phyloP scores from a whole-genome alignment of 2,888 invertebrate species.

The Bedellia somnulentella region DNA sequence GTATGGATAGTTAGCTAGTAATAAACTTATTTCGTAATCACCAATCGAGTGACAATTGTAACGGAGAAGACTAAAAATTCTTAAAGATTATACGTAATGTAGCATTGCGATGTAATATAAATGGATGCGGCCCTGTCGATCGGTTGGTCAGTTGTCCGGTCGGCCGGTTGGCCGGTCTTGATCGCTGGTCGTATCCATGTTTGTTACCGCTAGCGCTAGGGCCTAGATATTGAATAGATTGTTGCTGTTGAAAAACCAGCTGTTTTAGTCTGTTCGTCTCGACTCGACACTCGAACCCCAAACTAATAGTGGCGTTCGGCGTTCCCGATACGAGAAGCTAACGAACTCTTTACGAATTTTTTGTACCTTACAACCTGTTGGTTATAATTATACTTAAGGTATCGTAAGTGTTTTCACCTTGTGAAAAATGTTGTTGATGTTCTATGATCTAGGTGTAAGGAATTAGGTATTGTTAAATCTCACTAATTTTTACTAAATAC shows the following conservation, averaged over 20 bases:
- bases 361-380: conserved; percentile 19
- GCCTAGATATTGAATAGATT: conserved; percentile 1
- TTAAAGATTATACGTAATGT: conserved; percentile 51
- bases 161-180: too few species aligned
- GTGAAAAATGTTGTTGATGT: conserved; percentile 59
- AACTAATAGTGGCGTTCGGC: conserved; percentile 23
- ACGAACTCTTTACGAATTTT: conserved; percentile 39
- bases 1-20: conserved; percentile 54
- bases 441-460: conserved; percentile 44
- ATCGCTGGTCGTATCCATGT: too few species aligned
- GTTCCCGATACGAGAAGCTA: conserved; percentile 29
- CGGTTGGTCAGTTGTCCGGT: conserved; percentile 21
- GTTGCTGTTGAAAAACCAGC: conserved; percentile 2
- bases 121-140: conserved; percentile 36
- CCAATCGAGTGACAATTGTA: conserved; percentile 52
- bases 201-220: conserved; percentile 10
- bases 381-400: conserved; percentile 28
- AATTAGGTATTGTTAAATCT: conserved; percentile 56
- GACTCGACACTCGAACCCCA: too few species aligned
- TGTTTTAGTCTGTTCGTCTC: too few species aligned
- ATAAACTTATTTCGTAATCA: conserved; percentile 43
- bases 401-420: conserved; percentile 41
- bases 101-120: conserved; percentile 48
- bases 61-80: conserved; percentile 60
- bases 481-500: conserved; percentile 62